Conservation (phyloP, 2,113 vertebrate genomes). For the Centropristis striata region DNA sequence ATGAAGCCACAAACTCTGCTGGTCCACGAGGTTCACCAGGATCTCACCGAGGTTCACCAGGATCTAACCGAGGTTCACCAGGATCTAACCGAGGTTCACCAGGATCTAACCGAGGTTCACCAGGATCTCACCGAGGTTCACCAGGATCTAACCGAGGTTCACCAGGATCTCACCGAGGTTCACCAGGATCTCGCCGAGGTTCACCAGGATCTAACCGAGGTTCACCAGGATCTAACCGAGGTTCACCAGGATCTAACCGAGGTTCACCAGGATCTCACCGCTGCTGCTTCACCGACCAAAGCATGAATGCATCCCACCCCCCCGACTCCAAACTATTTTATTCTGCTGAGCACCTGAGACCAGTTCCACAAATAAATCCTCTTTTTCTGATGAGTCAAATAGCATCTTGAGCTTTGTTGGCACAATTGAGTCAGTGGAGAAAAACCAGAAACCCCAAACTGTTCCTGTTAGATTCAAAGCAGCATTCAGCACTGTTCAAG, state of each 20-base stretch:
- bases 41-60: conserved; percentile 53
- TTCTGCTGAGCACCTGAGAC: conserved; percentile 43
- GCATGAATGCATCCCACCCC: conserved; percentile 76
- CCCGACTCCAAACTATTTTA: conserved; percentile 27
- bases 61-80: conserved; percentile 51
- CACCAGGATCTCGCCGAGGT: conserved; percentile 52
- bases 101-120: conserved; percentile 54
- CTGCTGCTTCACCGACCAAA: conserved; percentile 80
- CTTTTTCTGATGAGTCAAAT: conserved; percentile 45
- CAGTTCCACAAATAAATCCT: conserved; percentile 38
- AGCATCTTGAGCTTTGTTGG: conserved; percentile 47
- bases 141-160: conserved; percentile 53
- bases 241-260: conserved; percentile 53
- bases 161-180: conserved; percentile 54
- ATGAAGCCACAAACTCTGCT: conserved; percentile 50
- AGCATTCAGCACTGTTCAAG: conserved; percentile 36
- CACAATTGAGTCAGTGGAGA: conserved; percentile 28
- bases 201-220: conserved; percentile 54
- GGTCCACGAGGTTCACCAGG: conserved; percentile 54
- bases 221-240: conserved; percentile 54
- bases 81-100: conserved; percentile 54
- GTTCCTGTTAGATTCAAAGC: conserved; percentile 25
- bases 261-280: conserved; percentile 56
- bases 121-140: conserved; percentile 53
- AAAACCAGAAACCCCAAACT: conserved; percentile 6